Percentiles rank a stretch among this genome's conserved stretches.
Conservation (phyloP, 2,888 invertebrate genomes). For the Aromia moschata region DNA sequence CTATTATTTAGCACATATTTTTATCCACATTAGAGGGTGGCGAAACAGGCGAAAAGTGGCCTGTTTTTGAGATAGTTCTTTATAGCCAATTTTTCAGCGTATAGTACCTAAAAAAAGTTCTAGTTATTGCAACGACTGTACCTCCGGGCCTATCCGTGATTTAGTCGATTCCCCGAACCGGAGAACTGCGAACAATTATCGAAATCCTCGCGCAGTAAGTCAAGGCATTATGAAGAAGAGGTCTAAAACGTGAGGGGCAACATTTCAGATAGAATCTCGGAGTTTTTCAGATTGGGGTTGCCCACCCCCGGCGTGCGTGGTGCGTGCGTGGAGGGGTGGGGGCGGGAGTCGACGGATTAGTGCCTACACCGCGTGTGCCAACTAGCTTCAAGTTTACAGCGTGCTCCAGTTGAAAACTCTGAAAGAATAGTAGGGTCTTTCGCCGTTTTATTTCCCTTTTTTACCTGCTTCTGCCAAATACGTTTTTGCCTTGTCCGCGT, state of each 20-base stretch:
- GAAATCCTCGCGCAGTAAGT: constrained; percentile 23
- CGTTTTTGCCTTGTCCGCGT: not conserved
- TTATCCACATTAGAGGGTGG: no score
- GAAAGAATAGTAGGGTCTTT: constrained; percentile 33
- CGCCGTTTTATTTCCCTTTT: constrained; percentile 27
- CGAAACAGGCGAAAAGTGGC: no score
- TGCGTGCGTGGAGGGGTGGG: constrained; percentile 44
- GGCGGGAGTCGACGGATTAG: constrained; percentile 52
- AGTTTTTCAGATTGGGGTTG: constrained; percentile 54
- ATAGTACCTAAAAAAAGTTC: no score
- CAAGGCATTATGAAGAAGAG: constrained; percentile 26
- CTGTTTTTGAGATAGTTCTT: no score
- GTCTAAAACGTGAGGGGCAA: constrained; percentile 33
- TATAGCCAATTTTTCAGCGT: no score
- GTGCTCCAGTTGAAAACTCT: constrained; percentile 37
- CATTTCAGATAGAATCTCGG: constrained; percentile 54
- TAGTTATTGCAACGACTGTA: constrained; percentile 17
- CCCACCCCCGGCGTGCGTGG: constrained; percentile 33
- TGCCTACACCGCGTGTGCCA: constrained; percentile 53
- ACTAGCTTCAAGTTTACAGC: constrained; percentile 37
- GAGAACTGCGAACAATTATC: constrained; percentile 26
- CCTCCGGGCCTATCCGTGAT: constrained; percentile 3
- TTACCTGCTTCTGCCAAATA: constrained; percentile 36
- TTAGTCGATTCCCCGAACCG: constrained; percentile 9
- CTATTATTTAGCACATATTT: no score